These are phyloP conservation scores for Strix uralensis DNA, from an alignment of 2,113 vertebrate genomes.

Conservation along the genomic window DNA sequence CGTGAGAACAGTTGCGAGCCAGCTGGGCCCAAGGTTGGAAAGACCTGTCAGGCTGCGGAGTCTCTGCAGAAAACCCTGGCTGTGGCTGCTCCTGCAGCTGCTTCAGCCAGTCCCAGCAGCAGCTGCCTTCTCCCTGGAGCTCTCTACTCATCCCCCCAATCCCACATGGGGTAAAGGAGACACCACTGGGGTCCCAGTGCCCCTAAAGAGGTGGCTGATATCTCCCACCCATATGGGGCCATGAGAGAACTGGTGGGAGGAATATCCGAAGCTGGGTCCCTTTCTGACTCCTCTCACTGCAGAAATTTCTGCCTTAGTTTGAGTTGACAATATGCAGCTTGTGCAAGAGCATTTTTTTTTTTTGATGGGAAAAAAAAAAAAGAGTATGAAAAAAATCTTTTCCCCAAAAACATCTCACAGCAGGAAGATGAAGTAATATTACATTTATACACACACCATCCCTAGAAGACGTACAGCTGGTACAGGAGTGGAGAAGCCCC, in stretches of 20 bases:
- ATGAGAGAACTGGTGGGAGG: not conserved
- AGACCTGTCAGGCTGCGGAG: not conserved
- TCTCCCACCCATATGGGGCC: not conserved
- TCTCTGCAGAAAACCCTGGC: not conserved
- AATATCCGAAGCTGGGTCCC: not conserved
- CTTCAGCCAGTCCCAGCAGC: not conserved
- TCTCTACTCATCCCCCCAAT: not conserved
- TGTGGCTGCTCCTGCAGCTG: not conserved
- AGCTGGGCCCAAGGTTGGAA: not conserved
- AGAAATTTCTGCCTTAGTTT: not conserved
- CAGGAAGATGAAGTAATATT: not conserved
- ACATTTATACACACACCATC: not conserved
- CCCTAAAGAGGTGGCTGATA: not conserved
- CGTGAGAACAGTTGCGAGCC: not conserved
- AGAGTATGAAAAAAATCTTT: not conserved
- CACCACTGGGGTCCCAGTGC: accelerated
- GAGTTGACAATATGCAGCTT: not conserved
- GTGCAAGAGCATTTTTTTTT: not conserved
- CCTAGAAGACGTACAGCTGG: not conserved
- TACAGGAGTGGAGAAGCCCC: not conserved
- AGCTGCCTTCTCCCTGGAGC: not conserved
- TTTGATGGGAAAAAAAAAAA: not conserved
- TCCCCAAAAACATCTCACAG: not conserved
- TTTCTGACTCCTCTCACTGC: not conserved
- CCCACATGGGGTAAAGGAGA: accelerated